Conservation (phyloP, 2,888 invertebrate species). For the Syrphus vitripennis region DNA sequence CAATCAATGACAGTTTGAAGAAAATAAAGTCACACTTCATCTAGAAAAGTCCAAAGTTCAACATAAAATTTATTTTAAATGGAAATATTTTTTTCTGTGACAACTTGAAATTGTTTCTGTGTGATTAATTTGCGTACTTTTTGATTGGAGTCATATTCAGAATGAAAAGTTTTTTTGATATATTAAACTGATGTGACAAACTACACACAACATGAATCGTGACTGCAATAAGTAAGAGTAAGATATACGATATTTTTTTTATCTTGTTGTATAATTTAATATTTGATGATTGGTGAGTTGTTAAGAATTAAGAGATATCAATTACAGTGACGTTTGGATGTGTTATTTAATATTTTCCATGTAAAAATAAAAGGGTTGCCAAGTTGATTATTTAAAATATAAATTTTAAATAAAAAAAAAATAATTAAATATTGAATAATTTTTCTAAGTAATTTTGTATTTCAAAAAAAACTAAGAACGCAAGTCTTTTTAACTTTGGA, state of each 20-base stretch:
- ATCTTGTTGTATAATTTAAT: not conserved
- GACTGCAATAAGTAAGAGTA: not conserved
- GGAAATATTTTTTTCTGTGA: not conserved
- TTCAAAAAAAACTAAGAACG: too few relatives aligned
- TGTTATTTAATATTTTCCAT: not conserved
- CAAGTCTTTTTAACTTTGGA: too few relatives aligned
- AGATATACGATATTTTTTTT: not conserved
- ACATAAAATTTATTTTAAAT: not conserved
- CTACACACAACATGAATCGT: not conserved
- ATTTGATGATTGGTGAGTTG: not conserved
- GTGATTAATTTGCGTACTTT: not conserved
- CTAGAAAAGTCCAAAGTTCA: conserved; percentile 5
- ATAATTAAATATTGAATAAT: too few relatives aligned
- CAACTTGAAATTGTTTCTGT: not conserved
- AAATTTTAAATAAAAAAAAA: too few relatives aligned
- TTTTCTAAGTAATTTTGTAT: too few relatives aligned
- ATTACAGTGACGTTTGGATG: not conserved
- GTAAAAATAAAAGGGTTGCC: not conserved
- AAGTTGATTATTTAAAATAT: too few relatives aligned
- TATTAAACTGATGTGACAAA: not conserved
- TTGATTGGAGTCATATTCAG: not conserved
- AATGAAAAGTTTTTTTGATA: not conserved
- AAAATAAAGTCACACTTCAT: not conserved
- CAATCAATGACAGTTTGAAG: not conserved
- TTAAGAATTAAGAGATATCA: not conserved